phyloP scores from a whole-genome alignment of 2,888 invertebrate species.

The Aphidius colemani region DNA sequence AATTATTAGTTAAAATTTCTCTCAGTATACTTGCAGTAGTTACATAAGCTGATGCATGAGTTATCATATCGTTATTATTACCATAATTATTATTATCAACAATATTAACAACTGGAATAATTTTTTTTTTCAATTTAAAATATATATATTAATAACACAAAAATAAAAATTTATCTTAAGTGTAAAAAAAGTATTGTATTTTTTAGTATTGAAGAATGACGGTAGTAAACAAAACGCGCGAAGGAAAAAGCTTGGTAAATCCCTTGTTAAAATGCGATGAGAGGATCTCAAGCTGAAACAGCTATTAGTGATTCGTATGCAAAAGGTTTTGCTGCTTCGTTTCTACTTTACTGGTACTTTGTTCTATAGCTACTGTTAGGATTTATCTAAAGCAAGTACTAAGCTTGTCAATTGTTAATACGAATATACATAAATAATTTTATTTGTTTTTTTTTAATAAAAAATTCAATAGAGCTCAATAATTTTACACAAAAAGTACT shows the following conservation, averaged over 20 bases:
- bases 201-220: not conserved
- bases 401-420: not conserved
- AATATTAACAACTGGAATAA: too few relatives aligned
- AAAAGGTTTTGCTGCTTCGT: not conserved
- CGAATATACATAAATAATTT: not conserved
- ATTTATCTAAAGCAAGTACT: not conserved
- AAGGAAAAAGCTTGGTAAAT: slow-evolving; percentile 27
- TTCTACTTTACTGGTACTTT: not conserved
- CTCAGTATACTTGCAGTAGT: too few relatives aligned
- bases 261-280: slow-evolving; percentile 38
- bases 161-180: too few relatives aligned
- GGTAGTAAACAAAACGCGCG: slow-evolving; percentile 6
- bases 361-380: not conserved
- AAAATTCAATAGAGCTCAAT: too few relatives aligned
- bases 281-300: slow-evolving; percentile 27
- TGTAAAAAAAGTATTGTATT: not conserved
- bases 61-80: too few relatives aligned
- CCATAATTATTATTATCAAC: too few relatives aligned
- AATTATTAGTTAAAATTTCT: too few relatives aligned
- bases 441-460: not conserved
- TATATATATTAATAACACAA: too few relatives aligned
- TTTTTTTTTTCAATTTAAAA: too few relatives aligned
- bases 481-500: too few relatives aligned
- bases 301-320: slow-evolving; percentile 28
- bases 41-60: too few relatives aligned